Base-by-base conservation (phyloP, 2,113 vertebrate genomes). In the Panurus biarmicus region DNA sequence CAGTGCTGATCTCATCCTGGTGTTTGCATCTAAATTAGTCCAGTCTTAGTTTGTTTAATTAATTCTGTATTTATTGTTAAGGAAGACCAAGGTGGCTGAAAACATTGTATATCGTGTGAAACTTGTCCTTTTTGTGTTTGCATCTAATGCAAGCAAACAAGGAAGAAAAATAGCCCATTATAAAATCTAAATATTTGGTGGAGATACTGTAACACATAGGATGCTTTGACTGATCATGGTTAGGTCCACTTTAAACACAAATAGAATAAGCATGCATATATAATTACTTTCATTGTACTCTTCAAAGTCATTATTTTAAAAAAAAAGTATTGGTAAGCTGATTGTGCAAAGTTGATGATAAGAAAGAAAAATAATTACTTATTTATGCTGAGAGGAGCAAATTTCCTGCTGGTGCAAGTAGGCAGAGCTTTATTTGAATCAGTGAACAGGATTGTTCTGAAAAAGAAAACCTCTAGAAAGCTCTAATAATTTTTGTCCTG, bases 401-500 rank as follows among this genome's bases (percentile, higher is more conserved):
- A 87, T 64, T 66, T 85, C 48, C 13, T 60, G 22, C 22, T 64
- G 24, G 19, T 62, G 12, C 12, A 83, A 91, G 72, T 16, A 79
- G 31, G 36, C 44, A 87, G 45, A 65, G 11, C 47, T 90, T 82
- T 79, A 22, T 70, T 76, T 87, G 78, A 93, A 54, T 51, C 67
- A 77, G 44, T 93, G 81, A 94, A 85, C 13, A 70, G 5, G 12
- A 69, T n/a, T 83, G 54, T 83, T 95, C 70, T 93, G 70, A 85
- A 93, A 87, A 89, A 77, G 35, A 88, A 91, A 91, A 85, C 20
- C 38, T 92, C 65, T 75, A 44, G 47, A 85, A 97, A 92, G 48
- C 51, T 86, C 12, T 83, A 69, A 62, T 69, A 75, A 65, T 93
- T 96, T 97, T 90, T 90, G 53, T 94, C 69, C 65, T 87, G 56